phyloP scores from a whole-genome alignment of 2,113 vertebrate genomes.

The Hemiprocne comata region DNA sequence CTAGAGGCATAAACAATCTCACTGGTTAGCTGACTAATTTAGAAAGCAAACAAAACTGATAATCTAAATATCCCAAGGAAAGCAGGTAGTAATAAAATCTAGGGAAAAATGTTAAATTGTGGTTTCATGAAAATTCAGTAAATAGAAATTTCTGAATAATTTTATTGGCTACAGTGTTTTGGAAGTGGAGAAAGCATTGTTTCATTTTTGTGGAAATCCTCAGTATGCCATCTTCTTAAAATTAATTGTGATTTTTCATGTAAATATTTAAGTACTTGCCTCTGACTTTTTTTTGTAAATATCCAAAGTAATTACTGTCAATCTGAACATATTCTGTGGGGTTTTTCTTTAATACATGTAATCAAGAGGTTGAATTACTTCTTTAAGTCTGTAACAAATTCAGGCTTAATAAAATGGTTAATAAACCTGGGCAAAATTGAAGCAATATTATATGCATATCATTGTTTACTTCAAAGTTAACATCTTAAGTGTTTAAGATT shows the following conservation, averaged over 20 bases:
- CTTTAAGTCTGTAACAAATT: background rate
- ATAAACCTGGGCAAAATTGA: background rate
- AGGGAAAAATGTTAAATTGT: background rate
- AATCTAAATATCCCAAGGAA: background rate
- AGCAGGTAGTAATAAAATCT: background rate
- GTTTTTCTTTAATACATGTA: background rate
- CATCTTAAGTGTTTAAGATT: background rate
- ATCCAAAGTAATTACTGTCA: background rate
- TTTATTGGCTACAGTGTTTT: background rate
- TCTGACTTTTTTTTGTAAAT: background rate
- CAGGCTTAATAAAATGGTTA: constrained; percentile 12
- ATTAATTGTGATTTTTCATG: background rate
- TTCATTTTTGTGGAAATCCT: background rate
- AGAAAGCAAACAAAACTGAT: background rate
- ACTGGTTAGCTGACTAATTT: background rate
- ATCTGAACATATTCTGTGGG: background rate
- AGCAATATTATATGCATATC: background rate
- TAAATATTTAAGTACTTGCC: background rate
- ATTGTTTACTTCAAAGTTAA: background rate
- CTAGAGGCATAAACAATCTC: background rate
- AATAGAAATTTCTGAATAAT: background rate
- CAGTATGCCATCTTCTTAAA: background rate
- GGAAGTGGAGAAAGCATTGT: background rate
- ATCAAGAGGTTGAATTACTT: background rate
- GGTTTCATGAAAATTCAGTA: background rate